Percentiles rank a stretch among this genome's conserved stretches.
Conservation (phyloP, 2,113 vertebrate species). For the Pristiophorus japonicus region DNA sequence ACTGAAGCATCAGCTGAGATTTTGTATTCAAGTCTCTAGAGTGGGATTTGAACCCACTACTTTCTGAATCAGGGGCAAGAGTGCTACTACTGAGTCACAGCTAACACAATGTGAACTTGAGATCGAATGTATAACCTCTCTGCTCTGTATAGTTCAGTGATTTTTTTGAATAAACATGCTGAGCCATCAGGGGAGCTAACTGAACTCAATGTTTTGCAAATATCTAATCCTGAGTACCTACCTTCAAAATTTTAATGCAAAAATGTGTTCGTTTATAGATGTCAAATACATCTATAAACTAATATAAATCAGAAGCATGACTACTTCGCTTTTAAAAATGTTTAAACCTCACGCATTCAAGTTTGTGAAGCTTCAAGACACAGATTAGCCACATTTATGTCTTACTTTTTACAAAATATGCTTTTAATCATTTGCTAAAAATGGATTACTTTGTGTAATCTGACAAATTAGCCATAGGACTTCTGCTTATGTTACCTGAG, state of each 20-base stretch:
- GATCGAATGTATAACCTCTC: not conserved
- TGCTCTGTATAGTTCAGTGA: not conserved
- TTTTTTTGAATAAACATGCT: not conserved
- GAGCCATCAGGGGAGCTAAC: not conserved
- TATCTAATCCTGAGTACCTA: not conserved
- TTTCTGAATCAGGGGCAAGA: not conserved
- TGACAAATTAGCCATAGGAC: constrained; percentile 3
- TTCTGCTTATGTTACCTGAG: not conserved
- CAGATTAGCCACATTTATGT: not conserved
- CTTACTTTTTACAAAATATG: not conserved
- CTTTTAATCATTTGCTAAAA: constrained; percentile 15
- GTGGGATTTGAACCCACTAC: not conserved
- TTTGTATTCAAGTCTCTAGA: not conserved
- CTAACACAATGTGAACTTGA: not conserved
- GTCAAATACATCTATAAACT: not conserved
- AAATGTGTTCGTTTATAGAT: not conserved
- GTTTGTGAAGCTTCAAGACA: not conserved
- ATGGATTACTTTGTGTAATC: constrained; percentile 23
- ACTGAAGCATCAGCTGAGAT: too few species aligned
- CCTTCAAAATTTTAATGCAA: too few species aligned
- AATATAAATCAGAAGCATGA: not conserved
- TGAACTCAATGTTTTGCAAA: not conserved
- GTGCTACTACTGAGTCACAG: not conserved
- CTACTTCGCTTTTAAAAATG: not conserved
- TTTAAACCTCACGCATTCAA: not conserved